phyloP scores from a whole-genome alignment of 2,888 invertebrate species.

The Ctenicera cuprea region DNA sequence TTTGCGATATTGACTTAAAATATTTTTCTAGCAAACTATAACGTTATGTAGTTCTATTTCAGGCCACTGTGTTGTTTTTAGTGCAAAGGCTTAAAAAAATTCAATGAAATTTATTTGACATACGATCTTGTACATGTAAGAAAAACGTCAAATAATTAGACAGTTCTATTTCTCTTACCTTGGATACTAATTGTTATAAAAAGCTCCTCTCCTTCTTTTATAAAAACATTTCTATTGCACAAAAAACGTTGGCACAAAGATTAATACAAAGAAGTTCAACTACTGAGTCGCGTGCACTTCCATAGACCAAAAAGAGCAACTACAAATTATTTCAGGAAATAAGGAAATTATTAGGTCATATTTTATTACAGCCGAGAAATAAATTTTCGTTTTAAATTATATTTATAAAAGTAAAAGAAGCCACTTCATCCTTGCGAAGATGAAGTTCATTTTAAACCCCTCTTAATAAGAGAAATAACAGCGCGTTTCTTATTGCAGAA shows the following conservation, averaged over 20 bases:
- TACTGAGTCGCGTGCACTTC: slow-evolving; percentile 15
- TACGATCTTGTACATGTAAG: too few species aligned
- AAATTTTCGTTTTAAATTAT: slow-evolving; percentile 9
- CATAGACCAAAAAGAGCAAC: slow-evolving; percentile 28
- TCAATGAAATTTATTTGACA: too few species aligned
- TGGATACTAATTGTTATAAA: too few species aligned
- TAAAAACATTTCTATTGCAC: too few species aligned
- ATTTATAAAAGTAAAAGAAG: neutral
- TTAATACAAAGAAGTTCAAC: neutral
- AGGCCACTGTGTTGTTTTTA: too few species aligned
- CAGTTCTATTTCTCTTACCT: too few species aligned
- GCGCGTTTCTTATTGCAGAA: neutral
- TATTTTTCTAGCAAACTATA: too few species aligned
- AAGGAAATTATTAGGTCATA: slow-evolving; percentile 26
- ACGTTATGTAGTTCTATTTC: too few species aligned
- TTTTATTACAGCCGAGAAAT: neutral
- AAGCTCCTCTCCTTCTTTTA: too few species aligned
- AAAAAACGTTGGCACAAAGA: neutral
- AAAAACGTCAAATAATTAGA: too few species aligned
- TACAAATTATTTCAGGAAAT: slow-evolving; percentile 29
- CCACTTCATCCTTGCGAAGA: slow-evolving; percentile 18
- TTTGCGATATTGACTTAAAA: too few species aligned
- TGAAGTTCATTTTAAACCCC: neutral
- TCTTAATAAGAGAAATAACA: neutral
- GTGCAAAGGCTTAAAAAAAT: too few species aligned